Evolutionary conservation across 2,888 invertebrate genomes (phyloP).

Genomic region (Dasypogon diadema): DNA sequence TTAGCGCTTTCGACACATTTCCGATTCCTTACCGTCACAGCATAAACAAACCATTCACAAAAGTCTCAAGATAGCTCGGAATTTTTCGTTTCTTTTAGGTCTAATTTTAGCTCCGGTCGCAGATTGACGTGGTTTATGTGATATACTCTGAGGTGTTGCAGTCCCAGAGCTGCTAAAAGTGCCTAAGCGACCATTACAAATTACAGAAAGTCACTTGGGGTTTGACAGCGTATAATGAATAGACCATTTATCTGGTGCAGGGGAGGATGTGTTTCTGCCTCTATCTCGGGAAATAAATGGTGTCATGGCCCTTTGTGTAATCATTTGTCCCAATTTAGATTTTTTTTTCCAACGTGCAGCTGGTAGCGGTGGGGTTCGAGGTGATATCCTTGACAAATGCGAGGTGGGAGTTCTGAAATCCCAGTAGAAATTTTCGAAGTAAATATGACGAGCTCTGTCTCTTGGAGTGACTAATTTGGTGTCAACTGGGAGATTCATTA

Average conservation of each 20-base stretch:
- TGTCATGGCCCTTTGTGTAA: not conserved
- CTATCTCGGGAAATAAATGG: not conserved
- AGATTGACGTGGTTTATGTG: not conserved
- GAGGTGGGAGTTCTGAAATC: no score
- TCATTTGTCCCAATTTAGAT: slow-evolving; percentile 3
- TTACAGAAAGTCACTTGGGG: slow-evolving; percentile 26
- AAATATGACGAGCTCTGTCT: no score
- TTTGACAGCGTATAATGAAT: slow-evolving; percentile 25
- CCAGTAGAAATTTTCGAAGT: no score
- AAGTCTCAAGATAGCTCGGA: not conserved
- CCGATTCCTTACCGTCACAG: not conserved
- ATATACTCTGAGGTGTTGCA: not conserved
- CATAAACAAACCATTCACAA: not conserved
- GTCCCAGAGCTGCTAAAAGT: not conserved
- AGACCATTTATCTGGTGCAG: not conserved
- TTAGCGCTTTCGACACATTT: not conserved
- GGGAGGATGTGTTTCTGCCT: not conserved
- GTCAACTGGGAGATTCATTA: no score
- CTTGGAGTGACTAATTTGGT: no score
- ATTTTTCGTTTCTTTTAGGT: not conserved
- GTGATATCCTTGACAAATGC: no score
- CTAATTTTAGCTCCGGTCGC: not conserved
- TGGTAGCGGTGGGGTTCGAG: no score
- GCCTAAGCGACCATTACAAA: slow-evolving; percentile 9
- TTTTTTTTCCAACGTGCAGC: not conserved